Evolutionary conservation across 1,140 invertebrate genomes (phyloP).

Genomic region (Chlorops oryzae): DNA sequence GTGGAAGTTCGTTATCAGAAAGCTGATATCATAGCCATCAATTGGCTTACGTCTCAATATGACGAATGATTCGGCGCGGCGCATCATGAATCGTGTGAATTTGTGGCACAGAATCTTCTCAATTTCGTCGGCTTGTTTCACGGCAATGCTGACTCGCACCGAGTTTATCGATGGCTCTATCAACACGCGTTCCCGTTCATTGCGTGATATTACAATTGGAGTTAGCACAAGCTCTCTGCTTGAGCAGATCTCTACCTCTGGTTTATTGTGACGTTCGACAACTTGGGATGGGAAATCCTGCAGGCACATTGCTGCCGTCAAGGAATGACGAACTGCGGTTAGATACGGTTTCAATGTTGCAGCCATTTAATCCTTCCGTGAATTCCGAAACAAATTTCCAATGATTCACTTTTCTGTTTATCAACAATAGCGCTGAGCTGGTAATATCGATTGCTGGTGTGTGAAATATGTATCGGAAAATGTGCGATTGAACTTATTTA

Average conservation of each 20-base stretch:
- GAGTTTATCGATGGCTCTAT: conserved; percentile 92
- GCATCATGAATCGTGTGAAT: conserved; percentile 99
- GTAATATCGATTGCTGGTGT: too few species aligned
- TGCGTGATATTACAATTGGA: conserved; percentile 93
- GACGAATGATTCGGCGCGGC: conserved; percentile 97
- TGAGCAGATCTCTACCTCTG: conserved; percentile 94
- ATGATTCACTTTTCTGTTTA: too few species aligned
- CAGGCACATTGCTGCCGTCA: conserved; percentile 97
- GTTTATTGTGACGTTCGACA: conserved; percentile 98
- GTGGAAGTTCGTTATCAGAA: conserved; percentile 98
- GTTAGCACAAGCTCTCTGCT: conserved; percentile 94
- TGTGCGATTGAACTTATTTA: too few species aligned
- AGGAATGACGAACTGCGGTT: conserved; percentile 90
- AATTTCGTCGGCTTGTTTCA: conserved; percentile 96
- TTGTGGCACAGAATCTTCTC: conserved; percentile 99
- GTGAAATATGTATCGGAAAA: too few species aligned
- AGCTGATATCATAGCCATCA: conserved; percentile 98
- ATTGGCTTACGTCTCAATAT: conserved; percentile 93
- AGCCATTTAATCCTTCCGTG: conserved; percentile 66
- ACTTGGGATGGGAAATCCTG: conserved; percentile 99
- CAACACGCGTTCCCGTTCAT: conserved; percentile 96
- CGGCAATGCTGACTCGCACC: conserved; percentile 87
- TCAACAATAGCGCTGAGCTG: too few species aligned
- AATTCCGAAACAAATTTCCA: too few species aligned
- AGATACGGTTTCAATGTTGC: conserved; percentile 96